Evolutionary conservation across 2,113 vertebrate species (phyloP).

Genomic region (Colinus virginianus): DNA sequence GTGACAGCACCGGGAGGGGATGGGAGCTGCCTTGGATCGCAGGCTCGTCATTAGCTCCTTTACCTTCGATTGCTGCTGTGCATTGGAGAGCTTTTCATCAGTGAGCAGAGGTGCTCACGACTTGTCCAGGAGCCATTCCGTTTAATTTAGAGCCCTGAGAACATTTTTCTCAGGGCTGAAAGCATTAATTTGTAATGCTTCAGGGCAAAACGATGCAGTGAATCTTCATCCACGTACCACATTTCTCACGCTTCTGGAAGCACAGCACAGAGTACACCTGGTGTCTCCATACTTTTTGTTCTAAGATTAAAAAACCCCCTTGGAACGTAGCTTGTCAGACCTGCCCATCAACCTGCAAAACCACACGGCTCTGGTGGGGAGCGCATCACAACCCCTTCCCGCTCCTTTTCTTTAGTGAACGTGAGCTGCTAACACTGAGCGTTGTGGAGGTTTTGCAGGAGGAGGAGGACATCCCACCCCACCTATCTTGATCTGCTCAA

Average conservation of each 20-base stretch:
- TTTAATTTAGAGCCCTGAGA: not conserved
- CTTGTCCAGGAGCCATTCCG: not conserved
- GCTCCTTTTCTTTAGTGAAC: not conserved
- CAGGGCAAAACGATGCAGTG: not conserved
- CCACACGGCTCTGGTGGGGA: not conserved
- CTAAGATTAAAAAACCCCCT: not conserved
- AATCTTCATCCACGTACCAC: not conserved
- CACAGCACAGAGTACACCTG: not conserved
- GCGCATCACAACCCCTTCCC: not conserved
- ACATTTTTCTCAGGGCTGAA: not conserved
- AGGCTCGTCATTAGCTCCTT: not conserved
- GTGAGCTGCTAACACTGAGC: not conserved
- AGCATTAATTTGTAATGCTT: not conserved
- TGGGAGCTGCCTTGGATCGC: accelerated
- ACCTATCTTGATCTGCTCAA: accelerated
- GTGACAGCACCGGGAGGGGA: not conserved
- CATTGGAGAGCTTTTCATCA: not conserved
- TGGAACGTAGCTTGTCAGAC: not conserved
- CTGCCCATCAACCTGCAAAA: not conserved
- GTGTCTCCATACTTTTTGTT: accelerated
- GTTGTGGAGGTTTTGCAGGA: accelerated
- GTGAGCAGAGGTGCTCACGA: not conserved
- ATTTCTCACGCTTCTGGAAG: not conserved
- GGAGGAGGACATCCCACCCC: not conserved
- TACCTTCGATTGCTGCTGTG: not conserved